A percentile compares a stretch with the other conserved stretches of the same genome.
Conservation (phyloP, 1,140 invertebrate genomes). For the Drosophila serrata region DNA sequence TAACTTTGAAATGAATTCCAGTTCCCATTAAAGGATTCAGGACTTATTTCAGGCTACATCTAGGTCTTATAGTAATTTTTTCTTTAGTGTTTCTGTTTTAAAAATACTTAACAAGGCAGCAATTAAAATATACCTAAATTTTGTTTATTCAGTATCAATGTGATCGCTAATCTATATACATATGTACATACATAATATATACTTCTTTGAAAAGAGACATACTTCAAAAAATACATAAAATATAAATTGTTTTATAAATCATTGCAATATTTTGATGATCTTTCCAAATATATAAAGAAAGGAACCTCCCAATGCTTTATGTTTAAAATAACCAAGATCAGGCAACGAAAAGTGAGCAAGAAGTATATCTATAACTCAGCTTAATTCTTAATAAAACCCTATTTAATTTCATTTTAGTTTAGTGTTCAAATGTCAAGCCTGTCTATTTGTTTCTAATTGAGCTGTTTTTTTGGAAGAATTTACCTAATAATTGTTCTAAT, state of each 20-base stretch:
- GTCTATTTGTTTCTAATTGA: neutral
- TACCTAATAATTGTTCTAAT: neutral
- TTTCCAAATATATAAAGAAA: neutral
- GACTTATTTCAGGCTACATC: neutral
- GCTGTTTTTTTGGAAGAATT: neutral
- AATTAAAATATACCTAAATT: neutral
- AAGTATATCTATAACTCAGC: no score
- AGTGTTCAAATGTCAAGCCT: neutral
- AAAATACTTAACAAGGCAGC: neutral
- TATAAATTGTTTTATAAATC: no score
- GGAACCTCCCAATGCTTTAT: neutral
- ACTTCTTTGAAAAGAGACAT: no score
- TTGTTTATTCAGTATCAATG: neutral
- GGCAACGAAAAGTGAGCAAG: neutral
- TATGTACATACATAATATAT: neutral
- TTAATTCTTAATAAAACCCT: neutral
- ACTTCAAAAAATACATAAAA: no score
- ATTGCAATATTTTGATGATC: neutral
- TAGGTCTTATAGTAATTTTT: neutral
- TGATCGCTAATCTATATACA: neutral
- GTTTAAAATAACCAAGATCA: neutral
- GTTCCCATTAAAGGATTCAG: neutral
- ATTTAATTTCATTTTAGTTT: neutral
- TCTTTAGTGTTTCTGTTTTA: neutral
- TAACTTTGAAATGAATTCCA: neutral